phyloP scores from a whole-genome alignment of 2,888 invertebrate species.

The Rhagium mordax region DNA sequence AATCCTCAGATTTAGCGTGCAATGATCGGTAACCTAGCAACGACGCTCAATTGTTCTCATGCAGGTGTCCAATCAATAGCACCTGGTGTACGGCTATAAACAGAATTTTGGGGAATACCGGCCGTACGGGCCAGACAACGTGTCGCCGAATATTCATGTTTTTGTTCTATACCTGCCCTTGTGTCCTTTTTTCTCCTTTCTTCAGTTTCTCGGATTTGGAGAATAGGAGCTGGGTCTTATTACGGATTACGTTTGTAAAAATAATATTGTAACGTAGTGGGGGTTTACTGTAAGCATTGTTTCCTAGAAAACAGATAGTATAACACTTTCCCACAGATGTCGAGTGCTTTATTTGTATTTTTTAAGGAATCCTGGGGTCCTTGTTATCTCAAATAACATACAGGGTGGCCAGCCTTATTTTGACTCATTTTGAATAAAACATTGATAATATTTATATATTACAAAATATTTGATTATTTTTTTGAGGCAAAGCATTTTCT shows the following conservation, averaged over 20 bases:
- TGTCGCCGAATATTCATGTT: constrained; percentile 59
- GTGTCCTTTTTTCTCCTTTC: background rate
- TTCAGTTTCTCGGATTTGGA: constrained; percentile 12
- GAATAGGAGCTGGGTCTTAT: constrained; percentile 22
- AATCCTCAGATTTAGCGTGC: constrained; percentile 69
- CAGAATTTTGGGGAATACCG: constrained; percentile 64
- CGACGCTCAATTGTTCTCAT: constrained; percentile 68
- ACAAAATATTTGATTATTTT: no score
- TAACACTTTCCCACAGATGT: constrained; percentile 19
- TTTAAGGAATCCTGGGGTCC: background rate
- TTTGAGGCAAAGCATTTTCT: no score
- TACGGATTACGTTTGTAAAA: constrained; percentile 12
- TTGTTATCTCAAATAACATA: background rate
- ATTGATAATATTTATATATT: no score
- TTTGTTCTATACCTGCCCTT: constrained; percentile 33
- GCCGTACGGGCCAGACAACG: constrained; percentile 60
- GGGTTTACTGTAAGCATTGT: constrained; percentile 3
- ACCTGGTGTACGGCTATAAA: constrained; percentile 63
- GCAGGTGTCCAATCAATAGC: constrained; percentile 71
- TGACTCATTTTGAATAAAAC: no score
- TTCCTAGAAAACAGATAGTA: constrained; percentile 25
- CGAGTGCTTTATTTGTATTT: constrained; percentile 6
- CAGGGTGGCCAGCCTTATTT: no score
- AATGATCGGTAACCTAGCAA: constrained; percentile 68
- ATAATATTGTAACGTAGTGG: constrained; percentile 13